Conservation (phyloP, 2,888 invertebrate genomes). For the Agrotis exclamationis region DNA sequence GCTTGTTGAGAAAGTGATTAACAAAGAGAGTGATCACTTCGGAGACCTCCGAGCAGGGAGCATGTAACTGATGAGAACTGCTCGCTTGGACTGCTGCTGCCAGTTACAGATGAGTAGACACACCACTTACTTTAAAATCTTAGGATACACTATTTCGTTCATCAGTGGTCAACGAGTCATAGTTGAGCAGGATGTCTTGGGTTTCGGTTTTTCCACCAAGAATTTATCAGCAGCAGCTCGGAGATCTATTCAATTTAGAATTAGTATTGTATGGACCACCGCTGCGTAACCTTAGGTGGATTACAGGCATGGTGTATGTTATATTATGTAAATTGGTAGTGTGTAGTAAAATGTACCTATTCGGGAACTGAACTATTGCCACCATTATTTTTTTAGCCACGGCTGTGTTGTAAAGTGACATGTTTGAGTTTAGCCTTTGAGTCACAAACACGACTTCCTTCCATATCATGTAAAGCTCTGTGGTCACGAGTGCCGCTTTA, state of each 20-base stretch:
- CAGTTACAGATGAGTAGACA: conserved; percentile 39
- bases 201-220: background rate
- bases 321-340: too few species aligned
- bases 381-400: too few species aligned
- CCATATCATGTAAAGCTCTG: too few species aligned
- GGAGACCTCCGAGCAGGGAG: conserved; percentile 15
- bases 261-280: background rate
- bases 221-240: background rate
- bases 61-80: conserved; percentile 29
- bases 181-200: background rate
- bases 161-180: background rate
- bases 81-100: conserved; percentile 30
- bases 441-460: background rate
- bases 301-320: too few species aligned
- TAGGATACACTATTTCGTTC: background rate
- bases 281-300: too few species aligned
- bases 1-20: conserved; percentile 45
- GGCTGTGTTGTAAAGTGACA: background rate
- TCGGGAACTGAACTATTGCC: background rate
- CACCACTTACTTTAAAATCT: conserved; percentile 10
- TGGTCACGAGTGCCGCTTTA: background rate
- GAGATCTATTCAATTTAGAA: background rate
- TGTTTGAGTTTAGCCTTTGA: background rate
- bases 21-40: conserved; percentile 41
- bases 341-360: background rate